These are phyloP conservation scores for Bubo scandiacus DNA, from an alignment of 2,113 vertebrate species.

Conservation along the genomic window DNA sequence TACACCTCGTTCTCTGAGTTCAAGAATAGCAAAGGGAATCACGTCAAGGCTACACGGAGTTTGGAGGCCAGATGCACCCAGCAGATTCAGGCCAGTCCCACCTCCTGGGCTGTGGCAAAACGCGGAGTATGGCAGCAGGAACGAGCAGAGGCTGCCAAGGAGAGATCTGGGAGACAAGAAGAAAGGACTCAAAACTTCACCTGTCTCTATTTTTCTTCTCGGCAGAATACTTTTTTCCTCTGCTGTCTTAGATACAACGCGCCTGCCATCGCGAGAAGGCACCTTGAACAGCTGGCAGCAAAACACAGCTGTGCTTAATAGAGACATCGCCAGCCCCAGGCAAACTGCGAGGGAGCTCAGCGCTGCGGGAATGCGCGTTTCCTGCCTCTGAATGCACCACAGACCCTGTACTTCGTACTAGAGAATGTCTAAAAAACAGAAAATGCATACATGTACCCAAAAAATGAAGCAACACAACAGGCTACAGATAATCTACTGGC, in stretches of 20 bases:
- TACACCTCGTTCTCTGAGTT: neutral
- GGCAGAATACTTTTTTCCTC: neutral
- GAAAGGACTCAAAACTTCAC: neutral
- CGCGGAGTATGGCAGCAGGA: accelerated
- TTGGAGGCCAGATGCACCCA: neutral
- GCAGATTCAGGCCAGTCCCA: neutral
- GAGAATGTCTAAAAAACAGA: neutral
- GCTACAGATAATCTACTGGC: neutral
- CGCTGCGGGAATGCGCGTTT: accelerated
- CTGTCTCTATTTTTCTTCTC: neutral
- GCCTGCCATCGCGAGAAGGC: accelerated
- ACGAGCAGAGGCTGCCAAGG: neutral
- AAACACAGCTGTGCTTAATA: neutral
- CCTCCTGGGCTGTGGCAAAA: neutral
- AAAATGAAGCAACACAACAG: neutral
- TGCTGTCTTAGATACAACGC: neutral
- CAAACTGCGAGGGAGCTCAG: accelerated
- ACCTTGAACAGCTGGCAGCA: neutral
- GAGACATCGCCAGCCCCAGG: neutral
- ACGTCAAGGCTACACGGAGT: neutral
- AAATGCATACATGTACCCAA: accelerated
- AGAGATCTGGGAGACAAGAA: neutral
- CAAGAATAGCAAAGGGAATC: neutral
- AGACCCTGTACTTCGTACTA: neutral
- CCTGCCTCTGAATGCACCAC: neutral